Evolutionary conservation across 2,888 invertebrate species (phyloP), one percentile per base, ranked within the genome.

Genomic region (Pocota personata): DNA sequence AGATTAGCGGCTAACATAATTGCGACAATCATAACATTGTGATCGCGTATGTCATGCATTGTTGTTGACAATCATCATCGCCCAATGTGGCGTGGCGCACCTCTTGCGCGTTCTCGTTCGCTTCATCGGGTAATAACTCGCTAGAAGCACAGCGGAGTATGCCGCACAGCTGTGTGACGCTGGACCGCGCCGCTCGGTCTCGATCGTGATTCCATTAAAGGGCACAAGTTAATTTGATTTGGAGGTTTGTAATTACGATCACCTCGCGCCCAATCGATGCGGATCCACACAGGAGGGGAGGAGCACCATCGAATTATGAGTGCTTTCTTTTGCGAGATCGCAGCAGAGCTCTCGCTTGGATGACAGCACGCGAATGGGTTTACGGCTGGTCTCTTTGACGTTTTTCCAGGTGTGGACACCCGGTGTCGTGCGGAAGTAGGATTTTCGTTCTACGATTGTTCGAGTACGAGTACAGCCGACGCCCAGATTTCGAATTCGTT

Each of bases 141-240:
- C 24, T 32, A n/a, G 67, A 35, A 24, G 21, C 55, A 7, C 10
- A 10, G 7, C 19, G 21, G 24, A 10, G n/a, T 30, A 55, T 50
- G 48, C 57, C n/a, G 12, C 50, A 77, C 71, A 67, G 35, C 50
- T 71, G 58, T 62, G 55, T 12, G 50, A 37, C 14, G 57, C 64
- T 80, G 73, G 75, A 79, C 73, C 50, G 73, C 55, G 64, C 62
- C 57, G 32, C 37, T 19, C n/a, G n/a, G 82, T 77, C 76, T 48
- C 50, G 82, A 80, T 86, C 86, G 86, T 86, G 86, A 86, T 77
- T 82, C 82, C 86, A 72, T 82, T 82, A 86, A 86, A 86, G 82
- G 86, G 86, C 86, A 86, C 76, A 76, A 82, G 86, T 86, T 82
- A 86, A 86, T 86, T 86, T 72, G 86, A 86, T 86, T 86, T 82